phyloP scores from a whole-genome alignment of 2,888 invertebrate species.

The Antitype chi region DNA sequence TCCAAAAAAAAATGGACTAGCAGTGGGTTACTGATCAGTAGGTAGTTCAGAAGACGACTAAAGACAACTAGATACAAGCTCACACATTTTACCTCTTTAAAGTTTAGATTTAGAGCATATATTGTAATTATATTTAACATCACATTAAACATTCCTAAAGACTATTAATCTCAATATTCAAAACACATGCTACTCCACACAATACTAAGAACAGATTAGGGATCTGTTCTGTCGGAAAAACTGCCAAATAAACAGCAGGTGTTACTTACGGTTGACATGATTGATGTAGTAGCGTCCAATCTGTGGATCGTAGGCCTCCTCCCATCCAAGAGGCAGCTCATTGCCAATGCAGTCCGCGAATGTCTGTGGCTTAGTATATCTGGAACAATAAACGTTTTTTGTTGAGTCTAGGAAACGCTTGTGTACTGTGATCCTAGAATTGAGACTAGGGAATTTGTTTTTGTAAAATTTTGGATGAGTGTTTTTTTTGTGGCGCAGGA shows the following conservation, averaged over 20 bases:
- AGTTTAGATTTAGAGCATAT: neutral
- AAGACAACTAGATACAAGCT: neutral
- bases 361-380: conserved; percentile 98
- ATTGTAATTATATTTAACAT: neutral
- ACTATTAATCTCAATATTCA: conserved; percentile 53
- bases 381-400: conserved; percentile 90
- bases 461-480: conserved; percentile 13
- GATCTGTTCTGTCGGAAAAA: conserved; percentile 38
- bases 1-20: too few species aligned
- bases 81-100: neutral
- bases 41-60: neutral
- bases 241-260: conserved; percentile 60
- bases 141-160: conserved; percentile 13
- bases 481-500: conserved; percentile 9
- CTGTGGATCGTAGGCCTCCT: conserved; percentile 98
- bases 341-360: conserved; percentile 99
- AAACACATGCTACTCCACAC: conserved; percentile 19
- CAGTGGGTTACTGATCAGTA: too few species aligned
- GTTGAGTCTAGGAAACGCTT: conserved; percentile 59
- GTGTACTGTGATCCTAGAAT: conserved; percentile 46
- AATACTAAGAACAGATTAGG: conserved; percentile 48
- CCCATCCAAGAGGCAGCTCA: conserved; percentile 99
- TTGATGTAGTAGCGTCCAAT: conserved; percentile 99
- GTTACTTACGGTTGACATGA: conserved; percentile 97
- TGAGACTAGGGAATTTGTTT: conserved; percentile 37